Base-by-base conservation (phyloP, 2,888 invertebrate genomes). In the Erynnis tages region DNA sequence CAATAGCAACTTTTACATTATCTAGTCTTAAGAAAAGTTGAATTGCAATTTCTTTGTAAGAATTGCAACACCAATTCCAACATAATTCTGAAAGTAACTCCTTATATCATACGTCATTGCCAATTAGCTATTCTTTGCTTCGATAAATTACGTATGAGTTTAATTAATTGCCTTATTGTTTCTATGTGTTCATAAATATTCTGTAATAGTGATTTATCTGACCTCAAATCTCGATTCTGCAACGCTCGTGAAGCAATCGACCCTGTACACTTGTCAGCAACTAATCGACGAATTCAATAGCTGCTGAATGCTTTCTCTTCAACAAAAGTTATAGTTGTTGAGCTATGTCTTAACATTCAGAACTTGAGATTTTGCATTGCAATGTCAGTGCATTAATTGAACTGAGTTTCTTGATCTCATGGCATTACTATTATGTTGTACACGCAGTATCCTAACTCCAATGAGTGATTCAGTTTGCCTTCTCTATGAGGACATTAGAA, bases 201-300 rank as follows among this genome's bases (percentile, higher is more conserved):
- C 14, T 32, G 32, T 32, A 41, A 29, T 27, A 16, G 14, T 27
- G 19, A 19, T 30, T 21, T 30, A 44, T 32, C 14, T 11, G 13
- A 4, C 11, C 7, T 2, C 32, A 4, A 32, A 44, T 44, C 32
- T 44, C n/a, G 17, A 21, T 44, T 21, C 30, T 32, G 44, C 21
- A 32, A 44, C 44, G 13, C 21, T 21, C 17, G 11, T 44, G 32
- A 11, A 11, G 32, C 32, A 44, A 32, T 19, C 6, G 30, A 44
- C 44, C 44, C 44, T 32, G 44, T 29, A 30, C 30, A 44, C 13
- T 44, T 29, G 17, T 17, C 10, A 43, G 34, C n/a, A 17, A 27
- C 27, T n/a, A 16, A 41, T 10, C 29, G 14, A 8, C 14, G 43
- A 43, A 29, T 11, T 43, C 17, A 29, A 19, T 29, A 17, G 11